Percentiles rank a stretch among this genome's conserved stretches.
phyloP scores from a whole-genome alignment of 2,797 vertebrate genomes.

The Triplophysa bombifrons region DNA sequence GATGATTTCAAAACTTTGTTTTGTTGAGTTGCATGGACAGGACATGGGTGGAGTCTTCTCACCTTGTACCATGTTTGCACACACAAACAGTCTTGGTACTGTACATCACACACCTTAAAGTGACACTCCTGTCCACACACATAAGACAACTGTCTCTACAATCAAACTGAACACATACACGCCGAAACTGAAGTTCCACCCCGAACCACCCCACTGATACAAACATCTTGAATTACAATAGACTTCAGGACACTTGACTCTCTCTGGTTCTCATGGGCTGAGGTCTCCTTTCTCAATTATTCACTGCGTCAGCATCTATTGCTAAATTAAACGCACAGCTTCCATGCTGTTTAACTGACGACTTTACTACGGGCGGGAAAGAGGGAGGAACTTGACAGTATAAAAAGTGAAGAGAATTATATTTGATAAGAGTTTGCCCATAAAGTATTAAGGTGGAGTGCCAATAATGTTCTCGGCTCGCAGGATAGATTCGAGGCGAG shows the following conservation, averaged over 20 bases:
- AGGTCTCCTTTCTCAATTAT: slow-evolving; percentile 53
- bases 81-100: neutral
- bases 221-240: slow-evolving; percentile 51
- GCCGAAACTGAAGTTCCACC: neutral
- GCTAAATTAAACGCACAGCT: slow-evolving; percentile 40
- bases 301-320: slow-evolving; percentile 39
- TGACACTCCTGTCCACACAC: neutral
- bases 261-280: neutral
- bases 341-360: slow-evolving; percentile 9
- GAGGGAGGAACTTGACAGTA: too few relatives aligned
- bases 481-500: slow-evolving; percentile 2
- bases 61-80: neutral
- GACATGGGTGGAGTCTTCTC: neutral
- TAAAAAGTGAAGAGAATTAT: too few relatives aligned
- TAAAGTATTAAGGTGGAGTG: too few relatives aligned
- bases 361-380: neutral
- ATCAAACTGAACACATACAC: neutral
- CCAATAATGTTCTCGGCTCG: too few relatives aligned
- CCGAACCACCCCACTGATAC: slow-evolving; percentile 5
- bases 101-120: slow-evolving; percentile 17
- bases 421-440: too few relatives aligned
- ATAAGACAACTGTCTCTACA: neutral
- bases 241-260: slow-evolving; percentile 22
- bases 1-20: too few relatives aligned
- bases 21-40: neutral